These are phyloP conservation scores for Tetheella fluctuosa DNA, from an alignment of 2,888 invertebrate genomes.

Conservation along the genomic window DNA sequence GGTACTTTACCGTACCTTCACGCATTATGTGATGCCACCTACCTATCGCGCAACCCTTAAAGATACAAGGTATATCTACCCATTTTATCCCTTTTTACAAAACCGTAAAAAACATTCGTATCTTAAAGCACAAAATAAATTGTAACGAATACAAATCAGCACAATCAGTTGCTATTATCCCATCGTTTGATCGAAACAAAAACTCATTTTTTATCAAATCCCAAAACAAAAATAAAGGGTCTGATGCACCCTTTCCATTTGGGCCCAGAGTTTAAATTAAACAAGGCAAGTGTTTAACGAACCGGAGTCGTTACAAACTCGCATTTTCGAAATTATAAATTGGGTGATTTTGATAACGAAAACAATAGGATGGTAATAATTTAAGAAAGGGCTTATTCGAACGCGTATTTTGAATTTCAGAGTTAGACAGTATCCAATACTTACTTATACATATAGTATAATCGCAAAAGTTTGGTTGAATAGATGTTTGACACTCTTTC, in stretches of 20 bases:
- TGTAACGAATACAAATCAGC: conserved; percentile 30
- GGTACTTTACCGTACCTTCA: no score
- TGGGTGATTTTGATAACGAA: conserved; percentile 5
- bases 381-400: neutral
- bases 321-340: conserved; percentile 22
- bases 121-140: conserved; percentile 29
- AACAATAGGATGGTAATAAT: conserved; percentile 9
- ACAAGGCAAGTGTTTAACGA: conserved; percentile 30
- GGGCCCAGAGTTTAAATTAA: conserved; percentile 40
- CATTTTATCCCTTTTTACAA: conserved; percentile 13
- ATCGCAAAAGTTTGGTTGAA: no score
- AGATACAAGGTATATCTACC: no score
- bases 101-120: conserved; percentile 13
- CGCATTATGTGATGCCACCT: no score
- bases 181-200: conserved; percentile 48
- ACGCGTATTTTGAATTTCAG: neutral
- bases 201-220: conserved; percentile 31
- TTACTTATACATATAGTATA: no score
- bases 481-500: no score
- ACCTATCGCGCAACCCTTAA: no score
- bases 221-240: conserved; percentile 40
- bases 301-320: conserved; percentile 17
- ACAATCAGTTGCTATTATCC: conserved; percentile 48
- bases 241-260: conserved; percentile 27
- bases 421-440: no score